A percentile compares a stretch with the other conserved stretches of the same genome.
Evolutionary conservation across 2,888 invertebrate genomes (phyloP).

Genomic region (Prosapia bicincta): DNA sequence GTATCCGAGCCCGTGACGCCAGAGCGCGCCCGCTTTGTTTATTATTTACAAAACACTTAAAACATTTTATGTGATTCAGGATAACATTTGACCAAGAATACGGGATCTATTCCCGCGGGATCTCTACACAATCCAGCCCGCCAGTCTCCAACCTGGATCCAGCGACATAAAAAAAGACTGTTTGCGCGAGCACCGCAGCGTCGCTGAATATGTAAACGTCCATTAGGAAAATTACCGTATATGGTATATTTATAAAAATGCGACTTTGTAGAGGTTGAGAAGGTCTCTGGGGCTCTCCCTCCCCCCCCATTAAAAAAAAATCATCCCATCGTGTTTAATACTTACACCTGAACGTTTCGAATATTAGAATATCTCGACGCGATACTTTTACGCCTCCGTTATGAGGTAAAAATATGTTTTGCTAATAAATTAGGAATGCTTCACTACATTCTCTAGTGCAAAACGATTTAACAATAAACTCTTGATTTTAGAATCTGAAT

Average conservation of each 20-base stretch:
- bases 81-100: background rate
- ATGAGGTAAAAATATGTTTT: too few relatives aligned
- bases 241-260: conserved; percentile 30
- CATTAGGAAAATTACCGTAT: conserved; percentile 32
- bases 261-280: conserved; percentile 1
- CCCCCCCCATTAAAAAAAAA: background rate
- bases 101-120: background rate
- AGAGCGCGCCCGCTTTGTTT: background rate
- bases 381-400: too few relatives aligned
- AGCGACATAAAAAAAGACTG: conserved; percentile 14
- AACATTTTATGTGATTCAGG: background rate
- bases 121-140: background rate
- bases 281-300: background rate
- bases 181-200: conserved; percentile 6
- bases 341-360: background rate
- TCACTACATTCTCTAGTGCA: too few relatives aligned
- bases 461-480: too few relatives aligned
- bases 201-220: conserved; percentile 30
- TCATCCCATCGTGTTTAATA: background rate
- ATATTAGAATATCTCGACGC: too few relatives aligned
- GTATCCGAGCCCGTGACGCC: too few relatives aligned
- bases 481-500: too few relatives aligned
- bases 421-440: too few relatives aligned
- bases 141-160: background rate
- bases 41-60: background rate